A percentile compares a stretch with the other conserved stretches of the same genome.
These are phyloP conservation scores for Odontamblyopus rebecca DNA, from an alignment of 2,797 vertebrate genomes.

Conservation along the genomic window DNA sequence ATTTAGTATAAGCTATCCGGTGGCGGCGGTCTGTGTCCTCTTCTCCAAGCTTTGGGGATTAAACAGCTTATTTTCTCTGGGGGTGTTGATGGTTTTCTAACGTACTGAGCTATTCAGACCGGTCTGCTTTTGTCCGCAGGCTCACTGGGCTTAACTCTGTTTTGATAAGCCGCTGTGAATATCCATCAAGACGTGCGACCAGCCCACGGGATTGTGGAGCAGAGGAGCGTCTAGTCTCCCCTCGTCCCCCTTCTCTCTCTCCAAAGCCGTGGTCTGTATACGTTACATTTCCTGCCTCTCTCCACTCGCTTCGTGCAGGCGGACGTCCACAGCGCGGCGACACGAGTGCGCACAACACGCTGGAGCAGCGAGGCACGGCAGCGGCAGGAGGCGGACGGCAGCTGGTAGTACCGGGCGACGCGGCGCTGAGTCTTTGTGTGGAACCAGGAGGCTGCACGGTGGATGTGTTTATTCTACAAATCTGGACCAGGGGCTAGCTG, in stretches of 20 bases:
- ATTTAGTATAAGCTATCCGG: neutral
- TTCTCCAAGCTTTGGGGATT: constrained; percentile 34
- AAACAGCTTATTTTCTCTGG: constrained; percentile 24
- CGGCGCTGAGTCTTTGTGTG: constrained; percentile 17
- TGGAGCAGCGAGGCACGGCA: constrained; percentile 9
- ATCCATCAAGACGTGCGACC: constrained; percentile 67
- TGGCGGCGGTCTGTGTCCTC: constrained; percentile 25
- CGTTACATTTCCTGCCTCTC: constrained; percentile 57
- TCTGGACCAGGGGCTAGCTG: constrained; percentile 39
- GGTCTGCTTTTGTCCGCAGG: constrained; percentile 38
- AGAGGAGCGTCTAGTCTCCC: constrained; percentile 27
- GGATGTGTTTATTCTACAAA: constrained; percentile 53
- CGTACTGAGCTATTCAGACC: constrained; percentile 36
- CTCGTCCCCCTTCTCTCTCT: neutral
- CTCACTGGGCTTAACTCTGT: constrained; percentile 52
- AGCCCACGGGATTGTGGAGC: constrained; percentile 60
- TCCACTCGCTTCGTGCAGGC: constrained; percentile 51
- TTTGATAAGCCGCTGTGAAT: constrained; percentile 68
- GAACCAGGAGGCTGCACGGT: constrained; percentile 22
- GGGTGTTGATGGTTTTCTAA: constrained; percentile 9
- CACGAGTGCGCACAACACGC: constrained; percentile 50
- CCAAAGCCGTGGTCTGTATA: constrained; percentile 46
- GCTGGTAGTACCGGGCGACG: constrained; percentile 23
- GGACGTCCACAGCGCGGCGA: constrained; percentile 60
- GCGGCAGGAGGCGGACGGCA: constrained; percentile 24